Evolutionary conservation across 1,140 invertebrate species (phyloP).

Genomic region (Atta cephalotes): DNA sequence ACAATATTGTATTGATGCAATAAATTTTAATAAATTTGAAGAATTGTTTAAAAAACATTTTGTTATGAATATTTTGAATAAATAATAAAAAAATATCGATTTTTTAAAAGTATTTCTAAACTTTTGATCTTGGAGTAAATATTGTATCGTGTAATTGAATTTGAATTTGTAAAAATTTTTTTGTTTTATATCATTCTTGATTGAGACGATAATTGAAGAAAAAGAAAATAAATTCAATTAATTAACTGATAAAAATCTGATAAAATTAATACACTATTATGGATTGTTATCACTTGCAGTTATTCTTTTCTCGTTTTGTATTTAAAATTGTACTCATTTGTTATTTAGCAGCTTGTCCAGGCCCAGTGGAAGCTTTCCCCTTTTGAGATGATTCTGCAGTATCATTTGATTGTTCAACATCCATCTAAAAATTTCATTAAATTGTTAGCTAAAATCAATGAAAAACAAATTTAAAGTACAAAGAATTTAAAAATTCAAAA

Average conservation of each 20-base stretch:
- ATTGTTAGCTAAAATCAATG: constrained; percentile 44
- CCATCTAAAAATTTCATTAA: constrained; percentile 80
- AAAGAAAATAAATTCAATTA: constrained; percentile 40
- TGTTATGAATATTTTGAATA: too few species aligned
- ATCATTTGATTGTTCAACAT: constrained; percentile 82
- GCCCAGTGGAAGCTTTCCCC: constrained; percentile 78
- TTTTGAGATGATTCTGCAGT: constrained; percentile 83
- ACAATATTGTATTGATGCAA: too few species aligned
- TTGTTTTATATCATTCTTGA: constrained; percentile 5
- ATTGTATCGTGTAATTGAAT: constrained; percentile 5
- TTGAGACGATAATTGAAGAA: constrained; percentile 15
- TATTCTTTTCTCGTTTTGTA: constrained; percentile 76
- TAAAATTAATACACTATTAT: constrained; percentile 64
- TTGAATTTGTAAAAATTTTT: constrained; percentile 13
- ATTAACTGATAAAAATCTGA: background rate
- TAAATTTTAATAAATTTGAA: too few species aligned
- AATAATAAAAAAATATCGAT: too few species aligned
- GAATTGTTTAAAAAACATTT: too few species aligned
- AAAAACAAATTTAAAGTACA: constrained; percentile 4
- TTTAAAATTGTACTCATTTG: constrained; percentile 78
- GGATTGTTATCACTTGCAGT: constrained; percentile 69
- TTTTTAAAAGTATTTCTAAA: too few species aligned
- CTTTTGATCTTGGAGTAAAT: too few species aligned
- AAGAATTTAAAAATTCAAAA: background rate
- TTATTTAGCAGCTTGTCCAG: constrained; percentile 84